Evolutionary conservation across 2,888 invertebrate genomes (phyloP), one percentile per base, ranked within the genome.

Genomic region (Xestia rhomboidea): DNA sequence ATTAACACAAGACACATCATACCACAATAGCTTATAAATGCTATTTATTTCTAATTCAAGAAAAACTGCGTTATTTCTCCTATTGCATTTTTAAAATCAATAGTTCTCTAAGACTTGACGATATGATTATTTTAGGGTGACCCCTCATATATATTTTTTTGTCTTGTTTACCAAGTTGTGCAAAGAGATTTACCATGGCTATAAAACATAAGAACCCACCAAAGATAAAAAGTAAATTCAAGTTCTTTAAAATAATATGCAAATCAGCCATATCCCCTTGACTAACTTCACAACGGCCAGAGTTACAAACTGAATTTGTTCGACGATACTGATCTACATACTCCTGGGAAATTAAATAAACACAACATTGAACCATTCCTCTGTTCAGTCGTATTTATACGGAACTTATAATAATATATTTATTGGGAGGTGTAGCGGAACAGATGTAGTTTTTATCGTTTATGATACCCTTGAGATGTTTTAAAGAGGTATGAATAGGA

Each of bases 301-400:
- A 72, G 0, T 49, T 51, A 51, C 51, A 68, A 73, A 68, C 21
- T 41, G 24, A 54, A 54, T 41, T 51, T 13, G 13, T 41, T 30
- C 24, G 13, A 41, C 41, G 54, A 73, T 73, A 54, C 13, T 18
- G 30, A 70, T 70, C 41, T 62, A 10, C 13, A 4, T n/a, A 18
- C 54, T 57, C 30, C 41, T 30, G 54, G 54, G 54, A 73, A 69
- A 69, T 73, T 30, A 73, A 69, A n/a, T 68, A 41, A 24, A 73
- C 7, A 18, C 18, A n/a, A 30, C 41, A 30, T 18, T 38, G 30
- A 41, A 44, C 27, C 49, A 38, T 41, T 30, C 15, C 21, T 57
- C 13, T 13, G 54, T 24, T 69, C 24, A 69, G 44, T 54, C n/a
- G 27, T 27, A 21, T 66, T 21, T 68, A 27, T 41, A 21, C n/a